Percentiles rank a stretch among this genome's conserved stretches.
Evolutionary conservation across 2,113 vertebrate species (phyloP).

Genomic region (Melospiza melodia): DNA sequence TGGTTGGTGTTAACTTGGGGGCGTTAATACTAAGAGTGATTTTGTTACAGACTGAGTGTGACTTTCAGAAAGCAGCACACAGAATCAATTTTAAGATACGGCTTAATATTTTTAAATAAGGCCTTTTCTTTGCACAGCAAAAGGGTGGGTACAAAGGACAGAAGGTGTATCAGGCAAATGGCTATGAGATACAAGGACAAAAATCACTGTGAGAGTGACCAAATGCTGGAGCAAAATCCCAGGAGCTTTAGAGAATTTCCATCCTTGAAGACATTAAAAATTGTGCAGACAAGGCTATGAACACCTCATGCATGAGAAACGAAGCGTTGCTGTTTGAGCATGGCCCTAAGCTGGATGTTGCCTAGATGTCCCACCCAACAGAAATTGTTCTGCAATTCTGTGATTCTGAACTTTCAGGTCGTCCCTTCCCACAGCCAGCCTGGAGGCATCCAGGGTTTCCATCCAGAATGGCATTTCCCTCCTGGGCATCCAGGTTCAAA

Average conservation of each 20-base stretch:
- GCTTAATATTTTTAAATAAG: background rate
- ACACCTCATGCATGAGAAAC: background rate
- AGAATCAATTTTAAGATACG: background rate
- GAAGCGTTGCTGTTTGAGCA: rapidly evolving
- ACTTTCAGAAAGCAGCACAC: background rate
- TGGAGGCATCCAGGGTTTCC: background rate
- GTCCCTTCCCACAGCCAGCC: rapidly evolving
- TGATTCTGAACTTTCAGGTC: background rate
- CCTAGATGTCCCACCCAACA: rapidly evolving
- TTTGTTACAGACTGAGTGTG: background rate
- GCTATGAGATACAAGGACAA: background rate
- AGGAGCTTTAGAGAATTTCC: background rate
- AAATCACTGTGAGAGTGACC: rapidly evolving
- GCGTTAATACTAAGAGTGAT: background rate
- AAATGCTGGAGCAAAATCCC: background rate
- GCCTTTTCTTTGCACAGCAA: rapidly evolving
- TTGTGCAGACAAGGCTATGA: background rate
- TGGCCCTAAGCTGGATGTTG: too few species aligned
- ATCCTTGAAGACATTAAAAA: background rate
- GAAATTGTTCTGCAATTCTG: background rate
- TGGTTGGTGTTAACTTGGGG: background rate
- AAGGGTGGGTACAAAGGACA: background rate
- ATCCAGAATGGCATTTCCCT: too few species aligned
- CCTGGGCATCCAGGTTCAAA: background rate
- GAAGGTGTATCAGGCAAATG: background rate